Evolutionary conservation across 2,113 vertebrate genomes (phyloP), one percentile per base, ranked within the genome.

Genomic region (Malurus melanocephalus): DNA sequence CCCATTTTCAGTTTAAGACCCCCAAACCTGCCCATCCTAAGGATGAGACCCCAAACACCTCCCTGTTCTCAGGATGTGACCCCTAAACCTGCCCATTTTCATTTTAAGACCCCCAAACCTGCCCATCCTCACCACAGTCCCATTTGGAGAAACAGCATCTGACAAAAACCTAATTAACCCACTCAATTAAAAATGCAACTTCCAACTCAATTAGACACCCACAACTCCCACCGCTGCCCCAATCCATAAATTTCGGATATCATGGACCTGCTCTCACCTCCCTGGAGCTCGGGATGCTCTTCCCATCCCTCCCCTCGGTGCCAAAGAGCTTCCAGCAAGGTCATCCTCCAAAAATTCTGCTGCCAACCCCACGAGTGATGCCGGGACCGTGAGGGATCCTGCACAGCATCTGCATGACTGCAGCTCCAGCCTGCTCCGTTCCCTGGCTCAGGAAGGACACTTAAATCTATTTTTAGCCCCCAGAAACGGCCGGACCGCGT

Each of bases 121-220:
- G 10, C 69, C 84, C 28, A 0, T 33, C 74, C 78, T 66, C 17
- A 10, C 32, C 15, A 0, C 0, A 2, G 26, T 48, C 43, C 61
- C 67, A 16, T 46, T 59, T 38, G 51, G n/a, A 85, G 49, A 55
- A 76, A 78, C 1, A 4, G 32, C 69, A 61, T 40, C 88, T 65
- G 72, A 33, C 61, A 52, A 35, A 56, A 20, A 53, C 52, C 69
- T 75, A 74, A 71, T 93, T 81, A 77, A 83, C 42, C 69, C 76
- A 33, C 46, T 71, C 92, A 45, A 92, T 89, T 87, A 80, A 88
- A 91, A 65, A 88, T 51, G 57, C 66, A n/a, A 68, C 92, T 69
- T 87, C 62, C 78, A 90, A 69, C 78, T 68, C 87, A 56, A 80
- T 62, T 27, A 87, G 74, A 15, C 67, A 68, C 10, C 61, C 9